Conservation (phyloP, 2,797 vertebrate genomes). For the Dermochelys coriacea region DNA sequence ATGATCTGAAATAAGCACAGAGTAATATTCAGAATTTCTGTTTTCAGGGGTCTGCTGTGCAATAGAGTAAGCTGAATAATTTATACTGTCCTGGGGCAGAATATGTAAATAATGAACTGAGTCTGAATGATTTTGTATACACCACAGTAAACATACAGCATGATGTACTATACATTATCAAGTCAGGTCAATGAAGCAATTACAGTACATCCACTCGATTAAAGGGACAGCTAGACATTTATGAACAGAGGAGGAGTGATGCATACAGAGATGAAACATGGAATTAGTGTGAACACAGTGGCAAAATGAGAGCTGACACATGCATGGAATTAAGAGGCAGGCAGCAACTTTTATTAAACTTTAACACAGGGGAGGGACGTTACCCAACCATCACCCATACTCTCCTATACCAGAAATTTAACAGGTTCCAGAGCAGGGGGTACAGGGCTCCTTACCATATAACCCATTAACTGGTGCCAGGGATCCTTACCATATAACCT, state of each 20-base stretch:
- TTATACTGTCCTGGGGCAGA: neutral
- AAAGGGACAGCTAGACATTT: slow-evolving; percentile 20
- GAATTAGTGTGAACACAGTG: neutral
- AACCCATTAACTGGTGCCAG: neutral
- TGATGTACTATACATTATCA: neutral
- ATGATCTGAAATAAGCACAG: neutral
- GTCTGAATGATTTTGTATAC: slow-evolving; percentile 11
- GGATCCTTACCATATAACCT: neutral
- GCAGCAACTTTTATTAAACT: neutral
- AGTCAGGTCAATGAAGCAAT: slow-evolving; percentile 29
- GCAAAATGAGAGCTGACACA: neutral
- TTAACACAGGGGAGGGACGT: neutral
- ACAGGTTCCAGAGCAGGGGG: neutral
- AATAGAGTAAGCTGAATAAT: neutral
- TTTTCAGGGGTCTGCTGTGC: neutral
- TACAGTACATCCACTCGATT: neutral
- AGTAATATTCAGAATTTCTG: neutral
- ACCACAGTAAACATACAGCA: neutral
- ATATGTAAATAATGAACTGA: neutral
- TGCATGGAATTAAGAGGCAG: neutral
- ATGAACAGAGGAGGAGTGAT: neutral
- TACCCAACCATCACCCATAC: neutral
- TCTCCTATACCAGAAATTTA: neutral
- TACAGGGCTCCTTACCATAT: neutral
- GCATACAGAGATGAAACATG: neutral